These are phyloP conservation scores for Geotrupes spiniger DNA, from an alignment of 2,888 invertebrate genomes.

Conservation along the genomic window DNA sequence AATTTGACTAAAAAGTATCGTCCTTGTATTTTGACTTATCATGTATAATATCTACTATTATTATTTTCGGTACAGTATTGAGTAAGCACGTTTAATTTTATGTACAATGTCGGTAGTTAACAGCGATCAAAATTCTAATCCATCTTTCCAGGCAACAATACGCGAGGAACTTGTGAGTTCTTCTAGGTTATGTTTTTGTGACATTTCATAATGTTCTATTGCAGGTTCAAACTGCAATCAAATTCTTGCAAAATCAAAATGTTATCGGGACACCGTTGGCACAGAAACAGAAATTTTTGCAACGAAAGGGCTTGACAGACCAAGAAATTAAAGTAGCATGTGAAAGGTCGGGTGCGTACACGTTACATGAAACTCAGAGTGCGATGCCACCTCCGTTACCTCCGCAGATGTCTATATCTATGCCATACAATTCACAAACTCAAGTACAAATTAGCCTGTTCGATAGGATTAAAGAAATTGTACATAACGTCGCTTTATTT, in stretches of 20 bases:
- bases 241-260: constrained; percentile 83
- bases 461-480: constrained; percentile 62
- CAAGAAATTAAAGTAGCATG: constrained; percentile 73
- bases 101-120: constrained; percentile 6
- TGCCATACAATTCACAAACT: constrained; percentile 24
- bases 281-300: constrained; percentile 76
- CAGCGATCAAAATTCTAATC: constrained; percentile 9
- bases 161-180: constrained; percentile 22
- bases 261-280: constrained; percentile 72
- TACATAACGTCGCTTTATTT: constrained; percentile 71
- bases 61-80: too few species aligned
- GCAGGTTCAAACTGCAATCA: constrained; percentile 80
- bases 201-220: constrained; percentile 30
- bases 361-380: constrained; percentile 37
- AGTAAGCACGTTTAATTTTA: too few species aligned
- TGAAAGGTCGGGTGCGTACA: constrained; percentile 58
- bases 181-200: constrained; percentile 13
- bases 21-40: constrained; percentile 13
- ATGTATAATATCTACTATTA: background rate
- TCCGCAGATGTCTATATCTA: constrained; percentile 22
- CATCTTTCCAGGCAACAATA: constrained; percentile 4
- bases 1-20: constrained; percentile 12
- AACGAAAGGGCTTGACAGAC: constrained; percentile 73
- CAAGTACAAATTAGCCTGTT: constrained; percentile 49
- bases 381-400: constrained; percentile 35